Evolutionary conservation across 2,113 vertebrate species (phyloP).

Genomic region (Thryonomys swinderianus): DNA sequence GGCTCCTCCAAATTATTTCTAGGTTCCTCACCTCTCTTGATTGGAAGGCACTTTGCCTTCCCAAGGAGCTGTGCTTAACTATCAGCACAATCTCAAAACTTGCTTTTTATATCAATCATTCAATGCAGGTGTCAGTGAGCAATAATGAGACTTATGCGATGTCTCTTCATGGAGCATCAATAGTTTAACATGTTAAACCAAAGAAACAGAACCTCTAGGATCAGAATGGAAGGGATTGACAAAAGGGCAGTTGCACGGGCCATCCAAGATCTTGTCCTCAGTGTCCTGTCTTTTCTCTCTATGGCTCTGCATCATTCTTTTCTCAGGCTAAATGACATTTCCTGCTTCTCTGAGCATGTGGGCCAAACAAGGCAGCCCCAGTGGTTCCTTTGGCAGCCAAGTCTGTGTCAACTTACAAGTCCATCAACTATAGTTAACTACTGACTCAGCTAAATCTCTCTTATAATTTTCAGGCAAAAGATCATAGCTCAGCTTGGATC

Average conservation of each 20-base stretch:
- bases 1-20: not conserved
- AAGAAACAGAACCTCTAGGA: conserved; percentile 21
- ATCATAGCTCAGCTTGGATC: not conserved
- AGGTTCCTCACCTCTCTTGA: not conserved
- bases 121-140: not conserved
- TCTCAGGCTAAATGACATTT: not conserved
- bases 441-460: not conserved
- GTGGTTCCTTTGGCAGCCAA: not conserved
- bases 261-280: not conserved
- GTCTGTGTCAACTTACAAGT: not conserved
- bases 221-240: not conserved
- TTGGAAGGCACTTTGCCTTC: not conserved
- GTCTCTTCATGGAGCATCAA: not conserved
- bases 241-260: not conserved
- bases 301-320: not conserved
- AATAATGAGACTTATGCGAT: not conserved
- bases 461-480: conserved; percentile 39
- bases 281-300: conserved; percentile 26
- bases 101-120: conserved; percentile 7
- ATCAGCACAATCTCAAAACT: not conserved
- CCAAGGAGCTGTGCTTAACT: not conserved
- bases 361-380: not conserved
- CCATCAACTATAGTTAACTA: not conserved
- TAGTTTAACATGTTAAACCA: conserved; percentile 40
- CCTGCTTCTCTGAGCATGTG: not conserved